Evolutionary conservation across 2,113 vertebrate species (phyloP), one percentile per base, ranked within the genome.

Genomic region (Callipepla squamata): DNA sequence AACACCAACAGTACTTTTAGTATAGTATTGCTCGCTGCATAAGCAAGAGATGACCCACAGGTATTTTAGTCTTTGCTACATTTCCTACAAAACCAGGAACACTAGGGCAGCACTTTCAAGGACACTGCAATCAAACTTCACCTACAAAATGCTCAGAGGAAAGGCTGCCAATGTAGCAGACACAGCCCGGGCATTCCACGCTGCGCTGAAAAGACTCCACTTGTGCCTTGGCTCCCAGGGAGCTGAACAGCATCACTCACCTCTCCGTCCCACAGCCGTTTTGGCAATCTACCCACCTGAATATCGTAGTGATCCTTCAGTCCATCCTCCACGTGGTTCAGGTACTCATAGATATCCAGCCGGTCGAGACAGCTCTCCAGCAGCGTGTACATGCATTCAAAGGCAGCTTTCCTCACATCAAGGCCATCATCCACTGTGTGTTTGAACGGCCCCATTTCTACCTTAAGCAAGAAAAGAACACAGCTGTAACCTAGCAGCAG

Each of bases 401-500:
- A 99, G 13, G 99, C 99, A 0, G 99, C 99, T 93, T 99, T 99
- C 90, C 99, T 98, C 68, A 99, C 98, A 0, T 99, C 99, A 36
- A 99, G 96, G 26, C 99, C 99, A 1, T 99, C 99, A 0, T 99
- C 99, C 84, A 99, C 99, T 0, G 98, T 99, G 96, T 99, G 99
- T 90, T 99, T 99, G 94, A 99, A 99, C 0, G 99, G 99, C 47
- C 99, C 99, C 99, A 99, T 99, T 98, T 99, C 99, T 85, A 99
- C 99, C 99, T 99, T 92, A 38, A 77, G 44, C 87, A 28, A 75
- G 55, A 66, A 30, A 59, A 74, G 51, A 45, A 11, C 1, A 38
- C 12, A 50, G 45, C 40, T 26, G 47, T 66, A 55, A 81, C 10
- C 73, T 16, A 2, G 3, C 20, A 65, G 47, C 55, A 51, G 21